These are phyloP conservation scores for Melanogrammus aeglefinus DNA, from an alignment of 2,797 vertebrate species.

Conservation along the genomic window DNA sequence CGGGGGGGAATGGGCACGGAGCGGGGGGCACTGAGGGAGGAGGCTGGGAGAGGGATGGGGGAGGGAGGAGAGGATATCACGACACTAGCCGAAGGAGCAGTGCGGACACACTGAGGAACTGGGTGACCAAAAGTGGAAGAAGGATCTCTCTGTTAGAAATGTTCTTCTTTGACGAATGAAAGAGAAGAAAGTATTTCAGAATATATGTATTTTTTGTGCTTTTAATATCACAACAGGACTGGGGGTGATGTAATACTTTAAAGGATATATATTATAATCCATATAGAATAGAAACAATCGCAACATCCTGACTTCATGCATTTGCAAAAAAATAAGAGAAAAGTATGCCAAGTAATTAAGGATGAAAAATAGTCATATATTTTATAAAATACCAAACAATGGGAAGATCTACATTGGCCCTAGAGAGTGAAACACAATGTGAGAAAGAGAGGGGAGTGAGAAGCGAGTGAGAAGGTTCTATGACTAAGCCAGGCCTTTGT, in stretches of 20 bases:
- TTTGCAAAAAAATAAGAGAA: not conserved
- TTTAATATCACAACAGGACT: not conserved
- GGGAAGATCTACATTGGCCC: not conserved
- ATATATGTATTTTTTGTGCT: not conserved
- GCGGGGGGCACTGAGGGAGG: not conserved
- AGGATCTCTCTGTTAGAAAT: not conserved
- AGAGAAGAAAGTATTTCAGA: not conserved
- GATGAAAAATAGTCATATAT: not conserved
- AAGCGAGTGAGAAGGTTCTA: not conserved
- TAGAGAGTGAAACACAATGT: constrained; percentile 32
- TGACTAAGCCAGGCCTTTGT: not conserved
- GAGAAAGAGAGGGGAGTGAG: not conserved
- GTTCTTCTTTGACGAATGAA: not conserved
- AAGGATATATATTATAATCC: not conserved
- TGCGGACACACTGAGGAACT: not conserved
- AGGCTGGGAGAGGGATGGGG: no score
- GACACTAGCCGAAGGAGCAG: not conserved
- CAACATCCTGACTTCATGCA: not conserved
- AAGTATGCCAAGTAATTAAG: not conserved
- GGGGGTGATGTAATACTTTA: not conserved
- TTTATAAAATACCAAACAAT: constrained; percentile 8
- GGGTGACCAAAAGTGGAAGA: no score
- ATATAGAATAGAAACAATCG: not conserved
- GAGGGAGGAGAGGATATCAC: not conserved
- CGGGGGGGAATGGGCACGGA: no score